These are phyloP conservation scores for Colletes collaris DNA, from an alignment of 2,888 invertebrate species.

Conservation along the genomic window DNA sequence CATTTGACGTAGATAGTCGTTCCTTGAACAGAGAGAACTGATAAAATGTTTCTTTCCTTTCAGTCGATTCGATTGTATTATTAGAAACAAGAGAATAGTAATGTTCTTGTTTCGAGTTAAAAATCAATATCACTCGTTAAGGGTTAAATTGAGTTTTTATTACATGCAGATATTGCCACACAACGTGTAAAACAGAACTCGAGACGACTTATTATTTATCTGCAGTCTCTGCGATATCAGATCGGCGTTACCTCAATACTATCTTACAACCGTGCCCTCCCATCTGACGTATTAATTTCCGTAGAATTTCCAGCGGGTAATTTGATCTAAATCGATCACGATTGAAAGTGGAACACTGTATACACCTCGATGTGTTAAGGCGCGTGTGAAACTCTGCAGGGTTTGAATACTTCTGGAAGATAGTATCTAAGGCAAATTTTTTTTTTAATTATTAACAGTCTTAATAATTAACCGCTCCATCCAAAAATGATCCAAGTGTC, in stretches of 20 bases:
- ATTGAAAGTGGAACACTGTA: constrained; percentile 47
- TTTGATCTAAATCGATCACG: constrained; percentile 48
- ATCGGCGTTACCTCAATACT: constrained; percentile 43
- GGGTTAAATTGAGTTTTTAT: constrained; percentile 14
- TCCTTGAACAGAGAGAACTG: too few relatives aligned
- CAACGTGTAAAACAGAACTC: constrained; percentile 33
- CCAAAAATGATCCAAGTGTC: too few relatives aligned
- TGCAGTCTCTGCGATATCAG: constrained; percentile 40
- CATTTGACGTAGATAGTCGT: too few relatives aligned
- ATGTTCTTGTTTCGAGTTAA: too few relatives aligned
- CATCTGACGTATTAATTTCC: constrained; percentile 53
- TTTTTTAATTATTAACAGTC: neutral
- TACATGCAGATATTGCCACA: constrained; percentile 26
- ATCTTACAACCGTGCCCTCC: constrained; percentile 17
- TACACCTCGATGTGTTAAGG: constrained; percentile 28
- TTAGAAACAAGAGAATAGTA: too few relatives aligned
- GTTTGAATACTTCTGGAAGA: neutral
- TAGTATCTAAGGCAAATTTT: neutral
- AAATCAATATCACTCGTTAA: neutral
- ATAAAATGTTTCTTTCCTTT: too few relatives aligned
- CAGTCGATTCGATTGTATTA: too few relatives aligned
- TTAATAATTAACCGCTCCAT: too few relatives aligned
- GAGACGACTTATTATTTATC: constrained; percentile 36
- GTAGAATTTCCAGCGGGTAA: constrained; percentile 49
- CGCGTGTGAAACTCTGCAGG: constrained; percentile 4